These are phyloP conservation scores for Hiodon tergisus DNA, from an alignment of 2,113 vertebrate genomes.

Conservation along the genomic window DNA sequence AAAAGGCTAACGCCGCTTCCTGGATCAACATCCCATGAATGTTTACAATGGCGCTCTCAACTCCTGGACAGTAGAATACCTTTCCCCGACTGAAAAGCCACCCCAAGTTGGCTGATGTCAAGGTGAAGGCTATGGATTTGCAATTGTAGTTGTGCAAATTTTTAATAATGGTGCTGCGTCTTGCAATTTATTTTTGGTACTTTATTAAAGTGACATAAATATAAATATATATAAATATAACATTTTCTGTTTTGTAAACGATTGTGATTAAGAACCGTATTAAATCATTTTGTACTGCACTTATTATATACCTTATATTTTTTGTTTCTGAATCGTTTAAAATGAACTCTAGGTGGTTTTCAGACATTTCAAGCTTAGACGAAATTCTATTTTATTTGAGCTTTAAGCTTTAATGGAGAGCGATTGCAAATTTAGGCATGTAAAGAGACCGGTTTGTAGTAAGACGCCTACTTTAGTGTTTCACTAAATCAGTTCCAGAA, in stretches of 20 bases:
- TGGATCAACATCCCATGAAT: constrained; percentile 19
- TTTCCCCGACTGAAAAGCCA: neutral
- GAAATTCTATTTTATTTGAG: too few relatives aligned
- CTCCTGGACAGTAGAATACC: constrained; percentile 30
- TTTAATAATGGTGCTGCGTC: neutral
- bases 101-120: neutral
- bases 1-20: constrained; percentile 14
- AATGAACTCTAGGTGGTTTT: too few relatives aligned
- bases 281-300: too few relatives aligned
- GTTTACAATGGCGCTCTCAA: constrained; percentile 49
- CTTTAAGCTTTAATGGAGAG: too few relatives aligned
- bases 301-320: too few relatives aligned
- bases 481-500: too few relatives aligned
- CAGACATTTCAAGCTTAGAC: too few relatives aligned
- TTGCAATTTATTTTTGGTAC: neutral
- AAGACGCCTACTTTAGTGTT: too few relatives aligned
- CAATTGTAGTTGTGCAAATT: neutral
- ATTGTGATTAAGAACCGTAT: too few relatives aligned
- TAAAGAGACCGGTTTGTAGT: too few relatives aligned
- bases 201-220: neutral
- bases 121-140: constrained; percentile 4
- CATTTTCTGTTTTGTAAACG: neutral
- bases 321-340: too few relatives aligned
- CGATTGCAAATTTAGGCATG: too few relatives aligned
- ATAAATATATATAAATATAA: neutral